Conservation (phyloP, 2,888 invertebrate genomes). For the Tanytarsus gracilentus region DNA sequence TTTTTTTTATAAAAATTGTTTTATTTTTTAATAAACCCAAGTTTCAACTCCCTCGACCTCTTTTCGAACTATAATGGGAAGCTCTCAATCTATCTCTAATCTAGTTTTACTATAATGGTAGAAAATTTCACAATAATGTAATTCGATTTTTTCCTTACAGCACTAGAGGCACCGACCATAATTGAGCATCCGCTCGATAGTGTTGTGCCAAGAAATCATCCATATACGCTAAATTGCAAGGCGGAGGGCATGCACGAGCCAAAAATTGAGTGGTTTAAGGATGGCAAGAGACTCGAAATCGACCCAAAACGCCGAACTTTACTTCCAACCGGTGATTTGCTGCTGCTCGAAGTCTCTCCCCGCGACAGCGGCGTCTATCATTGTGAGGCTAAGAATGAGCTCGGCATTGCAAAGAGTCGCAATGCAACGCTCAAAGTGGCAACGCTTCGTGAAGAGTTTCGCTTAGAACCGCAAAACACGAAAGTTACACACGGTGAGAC, state of each 20-base stretch:
- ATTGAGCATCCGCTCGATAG: constrained; percentile 86
- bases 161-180: constrained; percentile 65
- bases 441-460: constrained; percentile 85
- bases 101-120: too few relatives aligned
- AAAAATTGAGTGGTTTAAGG: constrained; percentile 75
- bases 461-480: constrained; percentile 70
- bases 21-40: too few relatives aligned
- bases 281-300: constrained; percentile 50
- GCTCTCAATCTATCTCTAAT: background rate
- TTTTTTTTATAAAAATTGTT: too few relatives aligned
- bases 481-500: constrained; percentile 79
- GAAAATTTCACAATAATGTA: too few relatives aligned
- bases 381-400: constrained; percentile 76
- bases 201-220: constrained; percentile 80
- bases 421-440: constrained; percentile 79
- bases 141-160: constrained; percentile 36
- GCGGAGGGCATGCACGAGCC: constrained; percentile 78
- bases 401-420: constrained; percentile 71
- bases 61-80: too few relatives aligned
- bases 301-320: constrained; percentile 60
- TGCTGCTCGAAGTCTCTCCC: constrained; percentile 63
- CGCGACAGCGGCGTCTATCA: constrained; percentile 80
- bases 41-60: too few relatives aligned
- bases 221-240: constrained; percentile 84
- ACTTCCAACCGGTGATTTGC: constrained; percentile 66